Evolutionary conservation across 2,888 invertebrate species (phyloP).

Genomic region (Cryptocheilus praepositus): DNA sequence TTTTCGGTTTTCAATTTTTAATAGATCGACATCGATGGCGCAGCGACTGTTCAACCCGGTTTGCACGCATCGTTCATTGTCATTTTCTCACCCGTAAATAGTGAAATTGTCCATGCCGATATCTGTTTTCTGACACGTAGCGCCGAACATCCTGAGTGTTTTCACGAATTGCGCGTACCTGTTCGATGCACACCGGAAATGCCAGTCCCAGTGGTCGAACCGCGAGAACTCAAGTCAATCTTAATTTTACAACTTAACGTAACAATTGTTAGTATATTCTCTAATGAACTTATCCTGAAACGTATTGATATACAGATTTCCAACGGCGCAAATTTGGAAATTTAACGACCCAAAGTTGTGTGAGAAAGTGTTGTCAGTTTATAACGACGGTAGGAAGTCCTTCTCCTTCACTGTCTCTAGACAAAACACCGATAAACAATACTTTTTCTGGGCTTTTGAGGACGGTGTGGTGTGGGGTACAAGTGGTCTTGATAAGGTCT

Average conservation of each 20-base stretch:
- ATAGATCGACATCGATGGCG: slow-evolving; percentile 39
- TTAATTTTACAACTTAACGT: not conserved
- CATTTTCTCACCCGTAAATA: slow-evolving; percentile 43
- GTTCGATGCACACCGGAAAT: slow-evolving; percentile 25
- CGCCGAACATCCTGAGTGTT: slow-evolving; percentile 30
- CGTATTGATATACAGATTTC: slow-evolving; percentile 4
- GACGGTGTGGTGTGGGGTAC: no score
- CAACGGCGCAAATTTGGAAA: not conserved
- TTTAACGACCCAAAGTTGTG: not conserved
- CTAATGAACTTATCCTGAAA: not conserved
- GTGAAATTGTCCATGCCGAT: slow-evolving; percentile 35
- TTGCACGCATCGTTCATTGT: slow-evolving; percentile 30
- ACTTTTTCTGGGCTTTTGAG: no score
- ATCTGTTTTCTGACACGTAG: slow-evolving; percentile 46
- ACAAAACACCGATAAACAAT: not conserved
- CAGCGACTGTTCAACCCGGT: slow-evolving; percentile 43
- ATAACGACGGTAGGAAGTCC: not conserved
- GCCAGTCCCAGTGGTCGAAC: not conserved
- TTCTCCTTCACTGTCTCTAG: not conserved
- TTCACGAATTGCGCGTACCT: slow-evolving; percentile 38
- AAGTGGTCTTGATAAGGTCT: no score
- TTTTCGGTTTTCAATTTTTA: not conserved
- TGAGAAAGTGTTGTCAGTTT: not conserved
- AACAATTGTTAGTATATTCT: not conserved
- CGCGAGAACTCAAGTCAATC: not conserved